Evolutionary conservation across 2,888 invertebrate species (phyloP), one percentile per base, ranked within the genome.

Genomic region (Ectemnius continuus): DNA sequence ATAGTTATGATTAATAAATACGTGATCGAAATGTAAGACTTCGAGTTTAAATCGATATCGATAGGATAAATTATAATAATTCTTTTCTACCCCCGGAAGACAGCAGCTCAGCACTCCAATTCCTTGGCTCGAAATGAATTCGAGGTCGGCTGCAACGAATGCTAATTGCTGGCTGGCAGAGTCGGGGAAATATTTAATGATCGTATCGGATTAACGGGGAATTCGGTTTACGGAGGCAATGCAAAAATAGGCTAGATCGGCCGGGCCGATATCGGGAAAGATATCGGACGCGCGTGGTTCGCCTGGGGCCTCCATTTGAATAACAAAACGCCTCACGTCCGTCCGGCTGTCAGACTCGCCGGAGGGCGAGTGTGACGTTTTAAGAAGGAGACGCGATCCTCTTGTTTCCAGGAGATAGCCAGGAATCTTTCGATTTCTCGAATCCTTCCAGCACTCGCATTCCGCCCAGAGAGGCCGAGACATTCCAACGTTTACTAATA

Each of bases 311-410:
- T 20, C 68, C 74, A 86, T 86, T 87, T 86, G 78, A 86, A 86
- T 86, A 85, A 82, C 85, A 85, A 86, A 86, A 85, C 78, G 80
- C 61, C 75, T 78, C 79, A 73, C 80, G 83, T 85, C 85, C 82
- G 79, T 85, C 78, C 81, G 76, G 70, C 78, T 82, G 85, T 84
- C 85, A 79, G 72, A 75, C 64, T 70, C 11, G 70, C 48, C 18
- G 59, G 69, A 72, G 75, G 66, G 80, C 77, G 71, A 75, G 76
- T 72, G 80, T 77, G 76, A 81, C 81, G 75, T 73, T 79, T 16
- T 62, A 23, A 28, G 61, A 45, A 4, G 48, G 48, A 28, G 59
- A 48, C 67, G 20, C 20, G 65, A 28, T 14, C 23, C 57, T 74
- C 68, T 59, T 70, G 56, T 47, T 70, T 67, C 67, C 52, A 59